A percentile compares a stretch with the other conserved stretches of the same genome.
Evolutionary conservation across 2,797 vertebrate genomes (phyloP).

Genomic region (Telmatherina bonti): DNA sequence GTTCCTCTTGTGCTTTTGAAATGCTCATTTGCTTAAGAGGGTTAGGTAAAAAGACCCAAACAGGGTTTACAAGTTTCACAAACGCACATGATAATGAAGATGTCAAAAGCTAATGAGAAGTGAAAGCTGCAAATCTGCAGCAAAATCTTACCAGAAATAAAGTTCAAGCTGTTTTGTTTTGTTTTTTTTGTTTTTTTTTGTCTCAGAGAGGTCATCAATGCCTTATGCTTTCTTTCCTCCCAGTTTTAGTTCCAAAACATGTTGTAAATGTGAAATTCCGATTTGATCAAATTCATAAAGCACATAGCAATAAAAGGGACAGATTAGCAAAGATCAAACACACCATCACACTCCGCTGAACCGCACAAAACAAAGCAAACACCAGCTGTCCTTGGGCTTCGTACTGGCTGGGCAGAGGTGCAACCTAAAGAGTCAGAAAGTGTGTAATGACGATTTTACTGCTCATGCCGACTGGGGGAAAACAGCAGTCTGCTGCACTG

Average conservation of each 20-base stretch:
- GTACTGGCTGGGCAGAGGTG: slow-evolving; percentile 36
- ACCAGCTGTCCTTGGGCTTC: slow-evolving; percentile 56
- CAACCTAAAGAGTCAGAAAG: slow-evolving; percentile 62
- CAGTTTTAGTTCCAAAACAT: slow-evolving; percentile 26
- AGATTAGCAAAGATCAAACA: slow-evolving; percentile 42
- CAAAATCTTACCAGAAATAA: background rate
- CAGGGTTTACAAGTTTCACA: slow-evolving; percentile 31
- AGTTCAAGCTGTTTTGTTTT: slow-evolving; percentile 10
- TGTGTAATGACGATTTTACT: slow-evolving; percentile 75
- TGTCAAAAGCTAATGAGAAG: slow-evolving; percentile 47
- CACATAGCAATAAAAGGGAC: slow-evolving; percentile 2
- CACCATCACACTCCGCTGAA: slow-evolving; percentile 43
- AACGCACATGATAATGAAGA: slow-evolving; percentile 50
- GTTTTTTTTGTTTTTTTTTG: no score
- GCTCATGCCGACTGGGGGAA: slow-evolving; percentile 58
- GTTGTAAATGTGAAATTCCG: slow-evolving; percentile 3
- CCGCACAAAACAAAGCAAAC: slow-evolving; percentile 51
- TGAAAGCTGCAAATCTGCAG: background rate
- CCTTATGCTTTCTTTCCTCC: slow-evolving; percentile 12
- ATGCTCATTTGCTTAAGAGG: slow-evolving; percentile 54
- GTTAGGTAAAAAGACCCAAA: slow-evolving; percentile 38
- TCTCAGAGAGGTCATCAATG: slow-evolving; percentile 21
- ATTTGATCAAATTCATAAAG: slow-evolving; percentile 24
- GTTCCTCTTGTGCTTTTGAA: slow-evolving; percentile 56
- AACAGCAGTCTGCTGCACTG: slow-evolving; percentile 66